Evolutionary conservation across 2,797 vertebrate species (phyloP), one percentile per base, ranked within the genome.

Genomic region (Poeciliopsis paucimaculata): DNA sequence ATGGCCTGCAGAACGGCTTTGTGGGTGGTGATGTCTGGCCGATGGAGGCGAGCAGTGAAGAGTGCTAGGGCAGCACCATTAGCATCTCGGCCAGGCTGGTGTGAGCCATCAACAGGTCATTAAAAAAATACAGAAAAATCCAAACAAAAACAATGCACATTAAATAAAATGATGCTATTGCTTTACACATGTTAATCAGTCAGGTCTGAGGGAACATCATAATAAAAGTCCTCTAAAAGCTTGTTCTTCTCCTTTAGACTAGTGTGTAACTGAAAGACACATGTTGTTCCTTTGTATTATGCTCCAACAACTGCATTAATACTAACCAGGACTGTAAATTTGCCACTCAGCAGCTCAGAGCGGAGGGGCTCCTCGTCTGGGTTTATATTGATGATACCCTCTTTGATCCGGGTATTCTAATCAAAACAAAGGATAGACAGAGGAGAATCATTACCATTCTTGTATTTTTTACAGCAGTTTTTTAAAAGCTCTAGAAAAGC

Each of bases 261-360:
- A 12, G 41, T 12, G 11, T 73, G 5, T 20, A 51, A 51, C 39
- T 23, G 4, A 26, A 15, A 51, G 2, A 39, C 5, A 75, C n/a
- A 18, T 31, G 3, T 26, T 26, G 28, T 23, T n/a, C 9, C 31
- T 73, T 47, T 73, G 36, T 55, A 28, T 76, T 49, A 45, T 26
- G 23, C 51, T 26, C 6, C 70, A 41, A 62, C 11, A 47, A 66
- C 71, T 26, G 36, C 36, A 62, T 72, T n/a, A 34, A 1, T 4
- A 91, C 96, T 96, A 88, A 97, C 96, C 94, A 97, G 91, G 82
- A 97, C 96, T 23, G 96, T 97, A 87, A 97, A 97, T 93, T 97
- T 97, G 26, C 96, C 96, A 90, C 94, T 94, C 68, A 96, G 89
- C 78, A 97, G 90, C 91, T 97, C 96, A 31, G 95, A 95, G 85